phyloP scores from a whole-genome alignment of 2,888 invertebrate genomes.

The Caenorhabditis sp. region DNA sequence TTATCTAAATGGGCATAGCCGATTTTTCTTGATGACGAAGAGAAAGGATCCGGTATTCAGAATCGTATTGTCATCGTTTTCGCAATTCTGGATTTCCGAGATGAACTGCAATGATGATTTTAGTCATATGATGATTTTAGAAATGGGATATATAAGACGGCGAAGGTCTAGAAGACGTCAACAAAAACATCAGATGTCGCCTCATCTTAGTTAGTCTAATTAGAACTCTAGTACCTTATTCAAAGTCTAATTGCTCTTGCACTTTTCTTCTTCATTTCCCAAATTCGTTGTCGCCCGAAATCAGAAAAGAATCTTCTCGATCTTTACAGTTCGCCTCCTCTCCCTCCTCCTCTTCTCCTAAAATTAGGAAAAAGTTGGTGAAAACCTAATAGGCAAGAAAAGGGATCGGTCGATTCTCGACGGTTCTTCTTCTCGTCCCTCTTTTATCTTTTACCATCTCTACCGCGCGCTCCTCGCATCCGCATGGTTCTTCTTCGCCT shows the following conservation, averaged over 20 bases:
- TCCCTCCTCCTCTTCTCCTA: conserved; percentile 2
- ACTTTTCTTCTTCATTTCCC: neutral
- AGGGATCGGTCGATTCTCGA: conserved; percentile 21
- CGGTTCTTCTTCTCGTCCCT: conserved; percentile 33
- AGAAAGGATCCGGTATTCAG: conserved; percentile 24
- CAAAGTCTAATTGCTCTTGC: conserved; percentile 25
- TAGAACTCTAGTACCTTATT: neutral
- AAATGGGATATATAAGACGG: conserved; percentile 9
- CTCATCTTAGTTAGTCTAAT: neutral
- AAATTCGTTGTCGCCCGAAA: neutral
- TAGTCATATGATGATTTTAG: conserved; percentile 24
- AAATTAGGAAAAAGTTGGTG: conserved; percentile 22
- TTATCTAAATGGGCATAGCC: conserved; percentile 21
- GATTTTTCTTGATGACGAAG: conserved; percentile 28
- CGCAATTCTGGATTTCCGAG: conserved; percentile 19
- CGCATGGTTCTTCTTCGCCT: conserved; percentile 36
- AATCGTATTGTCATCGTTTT: conserved; percentile 32
- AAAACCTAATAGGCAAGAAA: conserved; percentile 26
- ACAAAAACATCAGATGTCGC: neutral
- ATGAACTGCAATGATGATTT: conserved; percentile 14
- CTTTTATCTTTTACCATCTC: conserved; percentile 49
- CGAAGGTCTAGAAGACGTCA: conserved; percentile 6
- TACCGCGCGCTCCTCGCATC: conserved; percentile 42
- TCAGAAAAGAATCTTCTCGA: neutral
- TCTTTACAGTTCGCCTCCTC: neutral